A percentile compares a stretch with the other conserved stretches of the same genome.
These are phyloP conservation scores for Meliscaeva auricollis DNA, from an alignment of 2,888 invertebrate species.

Conservation along the genomic window DNA sequence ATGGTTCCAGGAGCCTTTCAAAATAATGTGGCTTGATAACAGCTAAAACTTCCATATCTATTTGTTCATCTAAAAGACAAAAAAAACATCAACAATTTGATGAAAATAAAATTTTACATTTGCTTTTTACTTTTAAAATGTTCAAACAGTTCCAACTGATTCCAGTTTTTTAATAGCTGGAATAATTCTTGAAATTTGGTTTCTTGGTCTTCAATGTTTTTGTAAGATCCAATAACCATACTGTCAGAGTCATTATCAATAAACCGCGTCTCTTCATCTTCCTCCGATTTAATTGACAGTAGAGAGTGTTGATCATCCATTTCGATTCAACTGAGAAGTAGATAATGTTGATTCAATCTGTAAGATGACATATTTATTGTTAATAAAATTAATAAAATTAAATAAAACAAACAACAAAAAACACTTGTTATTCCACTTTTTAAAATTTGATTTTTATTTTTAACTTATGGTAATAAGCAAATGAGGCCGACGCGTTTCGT, in stretches of 20 bases:
- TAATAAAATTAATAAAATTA: too few species aligned
- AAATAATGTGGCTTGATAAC: conserved; percentile 21
- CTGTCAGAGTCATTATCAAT: neutral
- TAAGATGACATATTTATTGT: too few species aligned
- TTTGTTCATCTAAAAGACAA: neutral
- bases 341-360: too few species aligned
- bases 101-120: neutral
- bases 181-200: neutral
- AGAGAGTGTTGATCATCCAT: neutral
- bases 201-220: neutral
- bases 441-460: too few species aligned
- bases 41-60: conserved; percentile 17
- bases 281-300: conserved; percentile 8
- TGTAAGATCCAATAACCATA: neutral
- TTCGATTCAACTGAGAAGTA: too few species aligned
- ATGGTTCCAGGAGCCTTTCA: conserved; percentile 18
- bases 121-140: conserved; percentile 13
- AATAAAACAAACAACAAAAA: too few species aligned
- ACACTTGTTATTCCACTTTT: too few species aligned
- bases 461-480: too few species aligned
- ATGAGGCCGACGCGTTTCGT: too few species aligned
- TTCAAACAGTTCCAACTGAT: conserved; percentile 3
- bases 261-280: neutral
- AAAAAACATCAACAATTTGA: neutral
- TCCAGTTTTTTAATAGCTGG: conserved; percentile 11